A percentile compares a stretch with the other conserved stretches of the same genome.
Evolutionary conservation across 2,888 invertebrate genomes (phyloP).

Genomic region (Drosophila parthenogenetica): DNA sequence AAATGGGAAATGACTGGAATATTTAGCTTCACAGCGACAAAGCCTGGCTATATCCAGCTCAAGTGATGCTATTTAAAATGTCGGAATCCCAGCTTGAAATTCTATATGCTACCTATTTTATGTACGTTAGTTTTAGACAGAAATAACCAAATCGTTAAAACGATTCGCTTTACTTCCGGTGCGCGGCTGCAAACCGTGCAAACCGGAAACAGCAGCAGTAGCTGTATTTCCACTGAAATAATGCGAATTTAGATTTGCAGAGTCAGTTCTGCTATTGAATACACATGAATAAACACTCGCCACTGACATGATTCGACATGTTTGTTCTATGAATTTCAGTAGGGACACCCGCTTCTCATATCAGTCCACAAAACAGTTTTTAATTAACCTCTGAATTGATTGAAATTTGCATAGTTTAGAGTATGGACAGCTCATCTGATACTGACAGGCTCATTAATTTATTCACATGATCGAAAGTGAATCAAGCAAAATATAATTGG

Average conservation of each 20-base stretch:
- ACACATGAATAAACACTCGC: slow-evolving; percentile 1
- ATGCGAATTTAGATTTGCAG: neutral
- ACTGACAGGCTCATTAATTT: neutral
- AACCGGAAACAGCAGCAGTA: neutral
- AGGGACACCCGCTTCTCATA: neutral
- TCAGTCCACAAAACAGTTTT: neutral
- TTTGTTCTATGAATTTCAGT: neutral
- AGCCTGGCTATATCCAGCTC: neutral
- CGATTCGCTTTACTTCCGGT: neutral
- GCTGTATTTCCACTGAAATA: neutral
- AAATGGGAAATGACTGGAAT: slow-evolving; percentile 18
- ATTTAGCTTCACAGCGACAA: slow-evolving; percentile 1
- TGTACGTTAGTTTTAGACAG: no score
- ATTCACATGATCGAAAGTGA: neutral
- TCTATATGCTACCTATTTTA: neutral
- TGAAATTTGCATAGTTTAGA: neutral
- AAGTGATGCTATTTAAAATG: slow-evolving; percentile 1
- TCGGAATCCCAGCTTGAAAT: neutral
- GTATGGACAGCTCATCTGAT: neutral
- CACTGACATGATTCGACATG: neutral
- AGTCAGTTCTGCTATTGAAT: neutral
- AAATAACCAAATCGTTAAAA: no score
- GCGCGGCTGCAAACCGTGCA: neutral
- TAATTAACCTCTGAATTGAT: neutral
- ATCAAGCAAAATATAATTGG: no score